Conservation (phyloP, 2,113 vertebrate genomes). For the Zosterops borbonicus region DNA sequence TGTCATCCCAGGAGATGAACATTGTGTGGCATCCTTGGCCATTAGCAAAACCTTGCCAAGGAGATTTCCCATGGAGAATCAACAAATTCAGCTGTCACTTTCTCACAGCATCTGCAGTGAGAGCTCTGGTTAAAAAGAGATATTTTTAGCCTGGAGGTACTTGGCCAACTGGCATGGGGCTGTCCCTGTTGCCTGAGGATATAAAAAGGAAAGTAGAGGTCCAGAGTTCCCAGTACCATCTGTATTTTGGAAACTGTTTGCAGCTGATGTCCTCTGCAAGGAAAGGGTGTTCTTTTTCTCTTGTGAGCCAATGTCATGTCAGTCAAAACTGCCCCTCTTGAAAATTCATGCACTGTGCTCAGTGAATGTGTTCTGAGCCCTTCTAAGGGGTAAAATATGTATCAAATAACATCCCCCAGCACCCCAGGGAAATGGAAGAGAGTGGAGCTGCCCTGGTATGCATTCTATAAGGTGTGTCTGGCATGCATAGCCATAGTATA, state of each 20-base stretch:
- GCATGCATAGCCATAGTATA: neutral
- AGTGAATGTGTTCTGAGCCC: neutral
- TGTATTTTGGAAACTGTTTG: neutral
- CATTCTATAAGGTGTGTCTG: neutral
- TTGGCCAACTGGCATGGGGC: neutral
- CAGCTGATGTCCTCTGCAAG: neutral
- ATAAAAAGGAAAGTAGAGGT: neutral
- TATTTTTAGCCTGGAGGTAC: slow-evolving; percentile 10
- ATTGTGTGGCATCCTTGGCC: neutral
- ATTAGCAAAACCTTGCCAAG: slow-evolving; percentile 7
- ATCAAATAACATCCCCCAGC: neutral
- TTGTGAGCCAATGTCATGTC: neutral
- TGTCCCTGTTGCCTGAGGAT: neutral
- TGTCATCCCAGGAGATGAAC: neutral
- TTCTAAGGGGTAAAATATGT: neutral
- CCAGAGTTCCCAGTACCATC: neutral
- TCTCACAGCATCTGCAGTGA: neutral
- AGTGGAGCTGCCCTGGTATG: neutral
- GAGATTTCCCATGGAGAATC: slow-evolving; percentile 10
- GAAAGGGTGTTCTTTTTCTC: neutral
- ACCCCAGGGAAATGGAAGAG: neutral
- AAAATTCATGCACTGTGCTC: neutral
- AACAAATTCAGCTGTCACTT: neutral
- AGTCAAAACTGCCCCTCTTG: neutral
- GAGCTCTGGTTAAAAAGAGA: neutral